Evolutionary conservation across 1,140 invertebrate genomes (phyloP), one percentile per base, ranked within the genome.

Genomic region (Drosophila athabasca): DNA sequence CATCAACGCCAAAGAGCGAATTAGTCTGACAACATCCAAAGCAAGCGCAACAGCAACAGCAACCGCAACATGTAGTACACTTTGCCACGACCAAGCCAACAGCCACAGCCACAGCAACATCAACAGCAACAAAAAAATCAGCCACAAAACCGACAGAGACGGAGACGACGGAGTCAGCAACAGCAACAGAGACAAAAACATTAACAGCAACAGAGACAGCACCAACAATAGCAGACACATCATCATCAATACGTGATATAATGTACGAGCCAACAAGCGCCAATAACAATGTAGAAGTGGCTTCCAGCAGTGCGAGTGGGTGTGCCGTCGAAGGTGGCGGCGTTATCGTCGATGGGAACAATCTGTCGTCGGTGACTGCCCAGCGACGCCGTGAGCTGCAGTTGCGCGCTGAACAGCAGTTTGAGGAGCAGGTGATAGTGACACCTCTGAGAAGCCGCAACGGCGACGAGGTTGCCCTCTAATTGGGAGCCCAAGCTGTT

Each of bases 381-480:
- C 87, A 90, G 66, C 79, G 87, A 46, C 70, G 87, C 26, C 72
- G 81, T 41, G 81, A 90, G 49, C 62, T 90, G 43, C 82, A 90
- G 70, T 57, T 90, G 50, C 87, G 62, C 17, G 87, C 82, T 46
- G 87, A 90, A 51, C 79, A 69, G 43, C 75, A 90, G 54, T 80
- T 59, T 62, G 69, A 83, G 54, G 87, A 83, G 69, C 76, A 90
- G 65, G 82, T 90, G 53, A 70, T 52, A 60, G 82, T 90, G 53
- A 70, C 54, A 59, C 76, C 64, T 41, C 46, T 75, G 0, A 59
- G 79, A 69, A 80, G 73, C 9, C 76, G 81, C 8, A 90, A 90
- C 26, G 87, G 87, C 46, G 87, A 90, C 19, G 87, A 90, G 79
- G 87, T 90, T 69, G 87, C 87, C 46, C 82, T 90, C 26, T 90